Percentiles rank a stretch among this genome's conserved stretches.
These are phyloP conservation scores for Acanthurus leucopareius DNA, from an alignment of 2,797 vertebrate genomes.

Conservation along the genomic window DNA sequence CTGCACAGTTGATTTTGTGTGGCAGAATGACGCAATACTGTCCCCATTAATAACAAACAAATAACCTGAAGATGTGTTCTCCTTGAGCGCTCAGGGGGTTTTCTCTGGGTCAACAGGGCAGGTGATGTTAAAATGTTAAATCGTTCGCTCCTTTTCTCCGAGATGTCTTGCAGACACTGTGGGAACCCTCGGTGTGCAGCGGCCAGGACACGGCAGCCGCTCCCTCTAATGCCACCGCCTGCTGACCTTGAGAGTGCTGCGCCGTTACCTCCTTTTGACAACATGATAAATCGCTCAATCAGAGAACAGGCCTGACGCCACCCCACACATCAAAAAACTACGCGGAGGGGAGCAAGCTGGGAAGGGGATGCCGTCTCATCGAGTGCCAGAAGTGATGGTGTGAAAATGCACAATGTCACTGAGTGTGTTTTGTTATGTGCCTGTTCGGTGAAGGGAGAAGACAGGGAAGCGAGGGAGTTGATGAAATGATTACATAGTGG, in stretches of 20 bases:
- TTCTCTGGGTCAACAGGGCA: constrained; percentile 31
- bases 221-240: constrained; percentile 76
- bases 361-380: constrained; percentile 77
- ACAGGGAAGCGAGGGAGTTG: constrained; percentile 86
- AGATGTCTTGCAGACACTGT: constrained; percentile 42
- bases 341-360: constrained; percentile 69
- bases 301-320: constrained; percentile 75
- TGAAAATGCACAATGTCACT: constrained; percentile 88
- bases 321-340: constrained; percentile 77
- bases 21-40: neutral
- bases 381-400: constrained; percentile 83
- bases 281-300: constrained; percentile 88
- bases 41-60: constrained; percentile 6
- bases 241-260: constrained; percentile 87
- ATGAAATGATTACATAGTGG: constrained; percentile 89
- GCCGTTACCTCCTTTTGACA: constrained; percentile 81
- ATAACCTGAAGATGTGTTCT: constrained; percentile 36
- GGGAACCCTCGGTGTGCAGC: constrained; percentile 58
- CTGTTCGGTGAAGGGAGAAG: constrained; percentile 83
- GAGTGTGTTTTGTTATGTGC: constrained; percentile 87
- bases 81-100: constrained; percentile 19
- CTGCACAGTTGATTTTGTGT: neutral
- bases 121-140: constrained; percentile 42
- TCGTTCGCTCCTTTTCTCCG: constrained; percentile 31
- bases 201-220: constrained; percentile 57